Evolutionary conservation across 2,888 invertebrate genomes (phyloP).

Genomic region (Drosophila fulvimacula): DNA sequence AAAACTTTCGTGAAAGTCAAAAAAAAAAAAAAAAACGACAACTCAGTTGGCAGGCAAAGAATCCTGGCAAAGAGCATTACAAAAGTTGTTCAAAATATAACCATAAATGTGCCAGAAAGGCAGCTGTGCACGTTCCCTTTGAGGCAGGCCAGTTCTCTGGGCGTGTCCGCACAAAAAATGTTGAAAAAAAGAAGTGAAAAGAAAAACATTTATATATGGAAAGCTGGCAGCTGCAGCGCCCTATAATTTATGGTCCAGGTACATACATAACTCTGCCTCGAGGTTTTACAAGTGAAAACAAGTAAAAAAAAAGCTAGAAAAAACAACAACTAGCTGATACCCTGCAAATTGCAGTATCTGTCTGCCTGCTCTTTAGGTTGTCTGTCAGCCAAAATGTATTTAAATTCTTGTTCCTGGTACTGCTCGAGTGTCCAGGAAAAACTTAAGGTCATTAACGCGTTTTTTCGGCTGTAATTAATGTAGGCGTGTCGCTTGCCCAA

Average conservation of each 20-base stretch:
- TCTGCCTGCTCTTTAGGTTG: background rate
- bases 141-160: constrained; percentile 37
- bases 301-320: background rate
- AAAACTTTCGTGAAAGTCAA: constrained; percentile 43
- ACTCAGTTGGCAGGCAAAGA: constrained; percentile 14
- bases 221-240: constrained; percentile 64
- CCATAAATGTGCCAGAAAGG: constrained; percentile 45
- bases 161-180: constrained; percentile 39
- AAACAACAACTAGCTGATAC: background rate
- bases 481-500: constrained; percentile 1
- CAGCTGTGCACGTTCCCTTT: constrained; percentile 34
- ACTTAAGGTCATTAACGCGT: constrained; percentile 35
- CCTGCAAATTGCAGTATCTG: background rate
- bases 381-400: background rate
- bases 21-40: constrained; percentile 20
- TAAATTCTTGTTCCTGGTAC: background rate
- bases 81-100: constrained; percentile 61
- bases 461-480: constrained; percentile 52
- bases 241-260: constrained; percentile 65
- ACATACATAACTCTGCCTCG: constrained; percentile 25
- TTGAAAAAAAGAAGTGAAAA: constrained; percentile 1
- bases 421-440: background rate
- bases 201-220: constrained; percentile 5
- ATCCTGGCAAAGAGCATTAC: constrained; percentile 44
- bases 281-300: constrained; percentile 28